Evolutionary conservation across 2,888 invertebrate genomes (phyloP).

Genomic region (Seladonia tumulorum): DNA sequence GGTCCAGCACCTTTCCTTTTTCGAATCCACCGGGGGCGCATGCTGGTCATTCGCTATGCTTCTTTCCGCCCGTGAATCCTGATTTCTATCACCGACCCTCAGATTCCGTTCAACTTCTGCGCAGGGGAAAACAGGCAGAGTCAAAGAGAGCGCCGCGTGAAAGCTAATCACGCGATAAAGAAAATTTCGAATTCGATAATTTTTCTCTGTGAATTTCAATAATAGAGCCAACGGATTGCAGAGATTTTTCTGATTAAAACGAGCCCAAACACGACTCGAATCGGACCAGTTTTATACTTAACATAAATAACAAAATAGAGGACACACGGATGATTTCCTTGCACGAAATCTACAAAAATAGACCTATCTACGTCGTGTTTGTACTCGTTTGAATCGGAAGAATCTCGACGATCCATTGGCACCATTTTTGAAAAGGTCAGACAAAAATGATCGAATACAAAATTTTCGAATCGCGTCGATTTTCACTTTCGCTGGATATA

Average conservation of each 20-base stretch:
- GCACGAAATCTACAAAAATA: background rate
- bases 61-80: background rate
- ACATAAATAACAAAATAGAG: background rate
- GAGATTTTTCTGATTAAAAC: background rate
- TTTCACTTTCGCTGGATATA: no score
- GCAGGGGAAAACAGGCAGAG: background rate
- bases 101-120: background rate
- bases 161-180: rapidly evolving
- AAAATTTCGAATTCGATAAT: background rate
- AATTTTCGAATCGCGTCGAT: no score
- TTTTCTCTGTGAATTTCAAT: rapidly evolving
- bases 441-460: background rate
- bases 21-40: slow-evolving; percentile 24
- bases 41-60: slow-evolving; percentile 24
- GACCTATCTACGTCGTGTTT: background rate
- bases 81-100: slow-evolving; percentile 3
- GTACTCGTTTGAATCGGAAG: background rate
- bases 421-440: background rate
- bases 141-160: background rate
- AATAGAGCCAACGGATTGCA: background rate
- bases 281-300: background rate
- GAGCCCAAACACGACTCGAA: background rate
- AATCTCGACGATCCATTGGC: background rate
- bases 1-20: slow-evolving; percentile 17
- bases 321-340: background rate